These are phyloP conservation scores for Paraescarpia echinospica DNA, from an alignment of 1,140 invertebrate species.

Conservation along the genomic window DNA sequence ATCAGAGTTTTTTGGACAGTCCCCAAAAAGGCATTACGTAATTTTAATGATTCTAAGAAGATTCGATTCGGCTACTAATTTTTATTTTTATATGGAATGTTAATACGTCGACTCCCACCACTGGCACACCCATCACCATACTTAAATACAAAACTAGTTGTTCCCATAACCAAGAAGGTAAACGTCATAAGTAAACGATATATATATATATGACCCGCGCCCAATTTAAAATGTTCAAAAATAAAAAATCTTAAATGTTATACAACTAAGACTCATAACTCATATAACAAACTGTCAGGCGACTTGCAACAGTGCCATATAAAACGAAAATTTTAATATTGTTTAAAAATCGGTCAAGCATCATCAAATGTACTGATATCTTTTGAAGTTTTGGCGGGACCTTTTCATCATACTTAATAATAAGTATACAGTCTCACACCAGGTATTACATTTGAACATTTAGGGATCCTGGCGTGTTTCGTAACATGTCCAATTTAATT, in stretches of 20 bases:
- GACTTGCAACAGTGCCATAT: neutral
- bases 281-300: neutral
- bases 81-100: too few relatives aligned
- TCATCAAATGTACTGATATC: neutral
- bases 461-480: neutral
- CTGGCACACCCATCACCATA: too few relatives aligned
- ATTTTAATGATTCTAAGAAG: too few relatives aligned
- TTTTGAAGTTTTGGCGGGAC: too few relatives aligned
- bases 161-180: too few relatives aligned
- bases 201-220: too few relatives aligned
- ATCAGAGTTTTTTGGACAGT: too few relatives aligned
- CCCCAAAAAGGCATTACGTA: too few relatives aligned
- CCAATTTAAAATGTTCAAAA: neutral
- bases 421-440: neutral
- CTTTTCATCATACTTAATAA: neutral
- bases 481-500: neutral
- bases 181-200: too few relatives aligned
- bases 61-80: too few relatives aligned
- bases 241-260: neutral
- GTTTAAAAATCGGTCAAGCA: neutral
- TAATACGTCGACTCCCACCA: too few relatives aligned
- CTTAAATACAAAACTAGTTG: too few relatives aligned
- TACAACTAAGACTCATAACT: neutral
- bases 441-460: neutral
- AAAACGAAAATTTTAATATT: neutral